A percentile compares a stretch with the other conserved stretches of the same genome.
Evolutionary conservation across 2,113 vertebrate genomes (phyloP).

Genomic region (Pterophyllum scalare): DNA sequence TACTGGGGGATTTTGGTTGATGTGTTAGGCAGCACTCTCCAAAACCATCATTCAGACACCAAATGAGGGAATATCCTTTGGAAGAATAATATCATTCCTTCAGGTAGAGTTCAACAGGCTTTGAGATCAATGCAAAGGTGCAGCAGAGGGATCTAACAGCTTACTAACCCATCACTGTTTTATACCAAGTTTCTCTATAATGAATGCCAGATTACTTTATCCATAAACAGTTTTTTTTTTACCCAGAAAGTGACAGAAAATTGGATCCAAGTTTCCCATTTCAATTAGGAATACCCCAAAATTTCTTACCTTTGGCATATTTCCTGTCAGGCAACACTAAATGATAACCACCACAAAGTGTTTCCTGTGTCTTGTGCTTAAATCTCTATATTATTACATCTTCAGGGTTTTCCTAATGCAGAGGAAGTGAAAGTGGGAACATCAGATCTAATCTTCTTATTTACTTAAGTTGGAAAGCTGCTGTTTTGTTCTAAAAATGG

Average conservation of each 20-base stretch:
- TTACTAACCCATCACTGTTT: neutral
- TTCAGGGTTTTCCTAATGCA: neutral
- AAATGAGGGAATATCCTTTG: neutral
- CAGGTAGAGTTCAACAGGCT: neutral
- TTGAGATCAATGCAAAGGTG: neutral
- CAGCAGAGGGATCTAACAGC: neutral
- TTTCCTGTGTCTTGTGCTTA: neutral
- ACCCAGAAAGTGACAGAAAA: neutral
- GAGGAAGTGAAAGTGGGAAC: neutral
- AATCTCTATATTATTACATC: neutral
- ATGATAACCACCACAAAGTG: neutral
- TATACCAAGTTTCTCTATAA: no score
- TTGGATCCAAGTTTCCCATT: neutral
- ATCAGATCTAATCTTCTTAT: neutral
- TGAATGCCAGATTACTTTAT: neutral
- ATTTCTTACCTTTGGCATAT: neutral
- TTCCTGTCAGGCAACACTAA: neutral
- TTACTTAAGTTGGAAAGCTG: neutral
- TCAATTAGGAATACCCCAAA: neutral
- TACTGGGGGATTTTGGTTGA: neutral
- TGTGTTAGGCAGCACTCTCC: neutral
- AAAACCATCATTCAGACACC: neutral
- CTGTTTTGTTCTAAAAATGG: neutral
- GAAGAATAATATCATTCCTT: neutral
- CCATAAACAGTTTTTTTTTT: neutral